These are phyloP conservation scores for Lepidurus couesii DNA, from an alignment of 1,140 invertebrate species.

Conservation along the genomic window DNA sequence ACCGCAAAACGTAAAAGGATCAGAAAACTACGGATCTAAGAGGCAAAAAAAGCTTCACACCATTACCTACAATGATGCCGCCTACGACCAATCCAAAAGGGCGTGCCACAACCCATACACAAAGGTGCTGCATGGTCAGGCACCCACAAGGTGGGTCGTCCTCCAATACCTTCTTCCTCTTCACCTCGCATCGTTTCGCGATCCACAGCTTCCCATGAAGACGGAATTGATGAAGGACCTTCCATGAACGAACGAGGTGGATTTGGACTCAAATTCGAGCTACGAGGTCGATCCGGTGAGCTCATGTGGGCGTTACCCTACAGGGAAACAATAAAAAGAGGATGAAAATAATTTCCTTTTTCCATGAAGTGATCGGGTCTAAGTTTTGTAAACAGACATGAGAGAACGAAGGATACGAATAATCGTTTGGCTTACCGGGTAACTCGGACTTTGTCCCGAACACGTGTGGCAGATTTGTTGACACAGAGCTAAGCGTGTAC, in stretches of 20 bases:
- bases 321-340: conserved; percentile 42
- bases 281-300: conserved; percentile 39
- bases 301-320: conserved; percentile 45
- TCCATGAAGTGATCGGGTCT: no score
- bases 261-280: not conserved
- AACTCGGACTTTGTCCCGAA: conserved; percentile 23
- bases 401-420: conserved; percentile 49
- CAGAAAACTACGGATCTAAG: not conserved
- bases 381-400: conserved; percentile 43
- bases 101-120: conserved; percentile 69
- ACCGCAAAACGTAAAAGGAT: not conserved
- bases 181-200: conserved; percentile 49
- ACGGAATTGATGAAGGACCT: conserved; percentile 37
- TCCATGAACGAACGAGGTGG: conserved; percentile 13
- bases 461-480: conserved; percentile 64
- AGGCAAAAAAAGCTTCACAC: conserved; percentile 15
- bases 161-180: not conserved
- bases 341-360: no score
- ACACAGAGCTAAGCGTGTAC: conserved; percentile 60
- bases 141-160: conserved; percentile 63
- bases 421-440: conserved; percentile 40
- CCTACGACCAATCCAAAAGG: conserved; percentile 71
- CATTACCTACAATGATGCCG: conserved; percentile 74
- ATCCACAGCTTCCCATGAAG: conserved; percentile 73
- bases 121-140: conserved; percentile 76